Evolutionary conservation across 2,888 invertebrate species (phyloP).

Genomic region (Xanthorhoe spadicearia): DNA sequence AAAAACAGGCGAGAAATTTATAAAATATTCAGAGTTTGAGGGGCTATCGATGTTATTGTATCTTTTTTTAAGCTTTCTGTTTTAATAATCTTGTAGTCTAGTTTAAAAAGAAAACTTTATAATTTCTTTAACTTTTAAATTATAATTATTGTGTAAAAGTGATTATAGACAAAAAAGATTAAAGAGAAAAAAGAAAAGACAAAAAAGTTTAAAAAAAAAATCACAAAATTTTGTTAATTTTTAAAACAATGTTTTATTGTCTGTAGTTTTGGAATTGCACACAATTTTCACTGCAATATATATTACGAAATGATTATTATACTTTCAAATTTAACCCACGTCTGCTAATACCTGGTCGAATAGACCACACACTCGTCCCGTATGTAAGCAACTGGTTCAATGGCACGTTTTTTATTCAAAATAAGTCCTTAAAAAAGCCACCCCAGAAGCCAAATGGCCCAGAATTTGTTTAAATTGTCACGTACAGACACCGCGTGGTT

Average conservation of each 20-base stretch:
- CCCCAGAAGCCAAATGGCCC: conserved; percentile 84
- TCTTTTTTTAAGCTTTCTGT: not conserved
- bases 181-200: no score
- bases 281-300: conserved; percentile 3
- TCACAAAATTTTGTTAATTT: no score
- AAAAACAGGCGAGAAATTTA: conserved; percentile 51
- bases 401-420: conserved; percentile 76
- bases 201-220: no score
- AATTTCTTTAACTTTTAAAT: no score
- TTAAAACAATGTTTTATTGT: no score
- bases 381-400: conserved; percentile 67
- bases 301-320: not conserved
- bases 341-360: conserved; percentile 27
- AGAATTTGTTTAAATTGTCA: conserved; percentile 86
- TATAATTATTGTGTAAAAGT: not conserved
- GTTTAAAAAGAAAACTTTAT: not conserved
- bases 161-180: no score
- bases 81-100: not conserved
- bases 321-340: conserved; percentile 9
- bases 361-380: conserved; percentile 78
- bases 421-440: conserved; percentile 78
- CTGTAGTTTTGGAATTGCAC: not conserved
- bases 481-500: conserved; percentile 82
- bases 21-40: conserved; percentile 71
- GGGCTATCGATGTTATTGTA: conserved; percentile 27